Conservation (phyloP, 2,888 invertebrate species). For the Noctua pronuba region DNA sequence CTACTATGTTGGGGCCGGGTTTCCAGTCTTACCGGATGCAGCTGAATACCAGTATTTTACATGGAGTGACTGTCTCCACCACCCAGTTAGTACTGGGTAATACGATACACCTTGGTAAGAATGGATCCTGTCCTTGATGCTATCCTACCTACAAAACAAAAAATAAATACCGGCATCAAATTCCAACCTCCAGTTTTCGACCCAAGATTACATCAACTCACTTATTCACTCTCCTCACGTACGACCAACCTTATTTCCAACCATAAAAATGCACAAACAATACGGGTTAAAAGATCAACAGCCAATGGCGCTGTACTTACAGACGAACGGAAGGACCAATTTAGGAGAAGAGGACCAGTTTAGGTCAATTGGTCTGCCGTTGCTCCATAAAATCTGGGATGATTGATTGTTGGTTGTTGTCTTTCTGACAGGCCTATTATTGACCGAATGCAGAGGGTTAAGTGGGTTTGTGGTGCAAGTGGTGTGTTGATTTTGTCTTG, state of each 20-base stretch:
- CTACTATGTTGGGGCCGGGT: too few relatives aligned
- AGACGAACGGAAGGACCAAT: conserved; percentile 80
- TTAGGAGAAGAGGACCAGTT: conserved; percentile 73
- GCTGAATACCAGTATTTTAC: too few relatives aligned
- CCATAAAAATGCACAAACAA: conserved; percentile 62
- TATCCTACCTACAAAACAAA: neutral
- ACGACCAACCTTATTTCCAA: conserved; percentile 34
- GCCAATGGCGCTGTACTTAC: conserved; percentile 71
- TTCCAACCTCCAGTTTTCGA: conserved; percentile 35
- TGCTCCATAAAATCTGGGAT: conserved; percentile 59
- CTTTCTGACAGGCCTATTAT: conserved; percentile 40
- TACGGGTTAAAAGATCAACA: conserved; percentile 84
- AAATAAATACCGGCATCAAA: conserved; percentile 41
- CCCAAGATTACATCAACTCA: conserved; percentile 46
- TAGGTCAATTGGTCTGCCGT: conserved; percentile 77
- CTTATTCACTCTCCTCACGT: conserved; percentile 52
- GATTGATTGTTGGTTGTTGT: conserved; percentile 57
- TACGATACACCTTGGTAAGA: too few relatives aligned
- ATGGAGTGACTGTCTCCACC: too few relatives aligned
- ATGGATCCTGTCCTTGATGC: neutral
- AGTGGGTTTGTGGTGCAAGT: neutral
- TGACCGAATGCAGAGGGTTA: conserved; percentile 15
- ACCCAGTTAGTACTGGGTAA: too few relatives aligned
- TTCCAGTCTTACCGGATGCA: too few relatives aligned
- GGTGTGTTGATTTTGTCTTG: neutral